phyloP scores from a whole-genome alignment of 2,888 invertebrate species.

The Thereva unica region DNA sequence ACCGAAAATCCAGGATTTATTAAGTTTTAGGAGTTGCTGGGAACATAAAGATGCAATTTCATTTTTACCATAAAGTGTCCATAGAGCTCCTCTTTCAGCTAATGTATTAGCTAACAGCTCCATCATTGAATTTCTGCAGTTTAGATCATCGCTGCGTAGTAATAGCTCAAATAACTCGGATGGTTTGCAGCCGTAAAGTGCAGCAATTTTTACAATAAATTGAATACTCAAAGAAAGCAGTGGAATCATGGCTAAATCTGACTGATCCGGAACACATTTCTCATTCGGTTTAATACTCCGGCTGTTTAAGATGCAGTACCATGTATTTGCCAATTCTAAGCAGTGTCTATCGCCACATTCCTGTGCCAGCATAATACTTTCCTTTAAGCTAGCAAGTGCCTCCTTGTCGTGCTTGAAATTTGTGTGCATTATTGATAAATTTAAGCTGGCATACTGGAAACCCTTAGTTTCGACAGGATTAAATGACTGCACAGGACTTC shows the following conservation, averaged over 20 bases:
- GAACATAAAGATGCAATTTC: conserved; percentile 81
- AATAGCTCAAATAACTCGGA: conserved; percentile 67
- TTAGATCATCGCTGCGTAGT: conserved; percentile 81
- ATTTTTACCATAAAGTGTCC: conserved; percentile 86
- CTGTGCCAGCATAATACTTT: conserved; percentile 85
- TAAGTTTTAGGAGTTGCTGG: conserved; percentile 76
- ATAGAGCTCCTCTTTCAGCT: conserved; percentile 81
- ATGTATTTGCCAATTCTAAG: conserved; percentile 81
- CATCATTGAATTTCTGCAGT: conserved; percentile 80
- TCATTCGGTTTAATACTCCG: conserved; percentile 67
- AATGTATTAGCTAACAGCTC: conserved; percentile 81
- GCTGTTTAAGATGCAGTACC: conserved; percentile 68
- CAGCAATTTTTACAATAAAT: conserved; percentile 77
- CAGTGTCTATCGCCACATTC: conserved; percentile 85
- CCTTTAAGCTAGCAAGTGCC: conserved; percentile 79
- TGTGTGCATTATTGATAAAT: conserved; percentile 84
- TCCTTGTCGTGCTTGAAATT: conserved; percentile 75
- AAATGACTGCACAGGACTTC: conserved; percentile 66
- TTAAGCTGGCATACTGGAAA: conserved; percentile 87
- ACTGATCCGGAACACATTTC: conserved; percentile 70
- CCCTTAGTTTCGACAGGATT: conserved; percentile 62
- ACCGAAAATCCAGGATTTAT: conserved; percentile 63
- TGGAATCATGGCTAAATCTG: conserved; percentile 70
- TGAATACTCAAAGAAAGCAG: conserved; percentile 75
- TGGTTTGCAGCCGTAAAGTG: conserved; percentile 58